These are phyloP conservation scores for Germaria angustata DNA, from an alignment of 2,888 invertebrate species.

Conservation along the genomic window DNA sequence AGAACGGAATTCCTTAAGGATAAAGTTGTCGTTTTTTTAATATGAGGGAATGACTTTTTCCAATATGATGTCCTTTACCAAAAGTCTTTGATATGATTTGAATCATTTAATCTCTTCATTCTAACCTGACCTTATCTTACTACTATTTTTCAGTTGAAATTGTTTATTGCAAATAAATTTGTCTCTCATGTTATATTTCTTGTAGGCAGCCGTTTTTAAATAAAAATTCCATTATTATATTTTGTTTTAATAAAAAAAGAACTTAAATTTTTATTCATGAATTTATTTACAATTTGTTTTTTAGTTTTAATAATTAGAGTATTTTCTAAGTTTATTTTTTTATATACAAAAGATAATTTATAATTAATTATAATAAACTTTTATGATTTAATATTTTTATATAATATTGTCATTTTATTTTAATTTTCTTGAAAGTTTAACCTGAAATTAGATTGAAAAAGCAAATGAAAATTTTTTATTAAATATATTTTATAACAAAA, in stretches of 20 bases:
- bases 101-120: too few species aligned
- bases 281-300: constrained; percentile 57
- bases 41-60: too few species aligned
- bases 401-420: constrained; percentile 65
- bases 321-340: constrained; percentile 27
- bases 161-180: too few species aligned
- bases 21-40: too few species aligned
- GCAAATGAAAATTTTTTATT: constrained; percentile 26
- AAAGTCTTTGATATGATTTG: too few species aligned
- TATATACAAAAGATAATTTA: constrained; percentile 42
- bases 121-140: too few species aligned
- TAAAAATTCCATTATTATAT: constrained; percentile 1
- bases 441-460: constrained; percentile 58
- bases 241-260: constrained; percentile 48
- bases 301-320: constrained; percentile 29
- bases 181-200: too few species aligned
- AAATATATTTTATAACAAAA: too few species aligned
- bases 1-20: too few species aligned
- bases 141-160: background rate
- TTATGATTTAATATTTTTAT: constrained; percentile 27
- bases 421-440: constrained; percentile 48
- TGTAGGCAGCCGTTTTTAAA: background rate
- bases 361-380: constrained; percentile 41
- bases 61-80: too few species aligned
- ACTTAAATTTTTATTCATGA: constrained; percentile 53